Evolutionary conservation across 2,797 vertebrate species (phyloP).

Genomic region (Sebastes iracundus): DNA sequence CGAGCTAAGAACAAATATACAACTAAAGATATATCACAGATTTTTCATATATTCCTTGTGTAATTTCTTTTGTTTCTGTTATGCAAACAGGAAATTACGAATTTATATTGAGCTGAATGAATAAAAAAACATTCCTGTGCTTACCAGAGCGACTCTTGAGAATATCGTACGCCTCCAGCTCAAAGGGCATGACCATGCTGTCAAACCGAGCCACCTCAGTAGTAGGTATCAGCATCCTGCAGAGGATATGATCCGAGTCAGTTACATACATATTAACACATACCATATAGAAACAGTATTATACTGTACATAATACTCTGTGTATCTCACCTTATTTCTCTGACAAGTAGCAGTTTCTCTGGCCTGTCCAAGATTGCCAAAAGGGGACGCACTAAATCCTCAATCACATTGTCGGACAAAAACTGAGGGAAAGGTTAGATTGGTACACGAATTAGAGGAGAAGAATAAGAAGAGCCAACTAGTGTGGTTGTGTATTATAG

Average conservation of each 20-base stretch:
- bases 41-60: not conserved
- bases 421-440: constrained; percentile 76
- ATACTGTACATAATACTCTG: not conserved
- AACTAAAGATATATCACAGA: not conserved
- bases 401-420: constrained; percentile 87
- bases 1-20: constrained; percentile 75
- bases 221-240: constrained; percentile 86
- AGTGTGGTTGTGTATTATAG: not conserved
- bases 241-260: constrained; percentile 5
- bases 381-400: constrained; percentile 93
- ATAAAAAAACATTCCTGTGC: constrained; percentile 13
- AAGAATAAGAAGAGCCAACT: not conserved
- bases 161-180: constrained; percentile 92
- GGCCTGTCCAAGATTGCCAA: constrained; percentile 94
- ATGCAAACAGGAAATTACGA: not conserved
- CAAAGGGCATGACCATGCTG: constrained; percentile 94
- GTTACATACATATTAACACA: not conserved
- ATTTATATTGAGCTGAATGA: not conserved
- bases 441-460: not conserved
- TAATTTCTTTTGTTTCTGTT: not conserved
- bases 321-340: constrained; percentile 89
- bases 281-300: not conserved
- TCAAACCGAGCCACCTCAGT: constrained; percentile 91
- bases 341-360: constrained; percentile 91
- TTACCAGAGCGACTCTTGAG: constrained; percentile 92